phyloP scores from a whole-genome alignment of 2,888 invertebrate genomes.

The Thera britannica region DNA sequence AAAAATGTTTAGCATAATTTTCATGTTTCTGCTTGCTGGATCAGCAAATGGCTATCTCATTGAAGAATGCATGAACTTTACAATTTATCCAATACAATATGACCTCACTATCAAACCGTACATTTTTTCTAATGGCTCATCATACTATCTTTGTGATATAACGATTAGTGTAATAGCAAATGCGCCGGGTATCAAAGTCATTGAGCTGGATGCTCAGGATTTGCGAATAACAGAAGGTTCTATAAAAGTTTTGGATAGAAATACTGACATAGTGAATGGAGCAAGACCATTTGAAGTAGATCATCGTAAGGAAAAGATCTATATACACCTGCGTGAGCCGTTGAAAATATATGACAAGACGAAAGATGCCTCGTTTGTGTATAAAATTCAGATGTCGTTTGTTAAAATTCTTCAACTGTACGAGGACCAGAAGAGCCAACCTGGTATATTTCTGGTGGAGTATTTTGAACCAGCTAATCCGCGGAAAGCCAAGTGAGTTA shows the following conservation, averaged over 20 bases:
- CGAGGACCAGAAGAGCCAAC: conserved; percentile 42
- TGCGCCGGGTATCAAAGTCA: conserved; percentile 62
- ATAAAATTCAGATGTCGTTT: conserved; percentile 65
- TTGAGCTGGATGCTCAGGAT: conserved; percentile 69
- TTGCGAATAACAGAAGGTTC: conserved; percentile 59
- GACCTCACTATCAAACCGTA: conserved; percentile 69
- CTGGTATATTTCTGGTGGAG: conserved; percentile 66
- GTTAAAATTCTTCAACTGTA: conserved; percentile 55
- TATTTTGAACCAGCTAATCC: conserved; percentile 60
- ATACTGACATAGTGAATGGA: conserved; percentile 61
- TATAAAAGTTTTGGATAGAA: conserved; percentile 62
- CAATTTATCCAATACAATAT: conserved; percentile 77
- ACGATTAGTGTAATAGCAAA: conserved; percentile 73
- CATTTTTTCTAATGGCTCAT: conserved; percentile 56
- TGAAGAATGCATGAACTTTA: conserved; percentile 78
- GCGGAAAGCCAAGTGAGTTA: conserved; percentile 59
- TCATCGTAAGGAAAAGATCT: conserved; percentile 57
- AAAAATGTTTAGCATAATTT: conserved; percentile 50
- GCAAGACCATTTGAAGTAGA: conserved; percentile 67
- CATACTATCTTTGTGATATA: conserved; percentile 71
- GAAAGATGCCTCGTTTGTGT: conserved; percentile 52
- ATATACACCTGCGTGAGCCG: conserved; percentile 66
- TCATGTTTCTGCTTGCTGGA: conserved; percentile 51
- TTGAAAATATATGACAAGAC: conserved; percentile 57
- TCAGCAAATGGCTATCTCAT: conserved; percentile 57